Evolutionary conservation across 2,888 invertebrate genomes (phyloP).

Genomic region (Callyntrura sp.): DNA sequence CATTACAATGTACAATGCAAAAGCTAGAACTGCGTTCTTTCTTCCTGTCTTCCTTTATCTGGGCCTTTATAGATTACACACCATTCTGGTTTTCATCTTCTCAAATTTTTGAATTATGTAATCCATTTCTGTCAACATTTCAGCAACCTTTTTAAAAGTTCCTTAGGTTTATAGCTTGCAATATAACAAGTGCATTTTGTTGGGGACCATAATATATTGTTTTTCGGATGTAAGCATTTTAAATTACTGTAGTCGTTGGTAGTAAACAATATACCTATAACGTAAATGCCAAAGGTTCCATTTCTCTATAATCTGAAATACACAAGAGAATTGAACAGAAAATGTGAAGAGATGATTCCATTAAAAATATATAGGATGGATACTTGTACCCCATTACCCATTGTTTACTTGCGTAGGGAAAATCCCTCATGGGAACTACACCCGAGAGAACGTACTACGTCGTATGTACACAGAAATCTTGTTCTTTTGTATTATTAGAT

Average conservation of each 20-base stretch:
- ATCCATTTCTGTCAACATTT: constrained; percentile 46
- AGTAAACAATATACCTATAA: neutral
- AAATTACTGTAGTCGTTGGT: no score
- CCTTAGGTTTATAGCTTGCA: neutral
- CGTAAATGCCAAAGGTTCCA: neutral
- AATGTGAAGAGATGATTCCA: neutral
- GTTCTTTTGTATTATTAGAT: constrained; percentile 25
- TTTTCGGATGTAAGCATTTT: neutral
- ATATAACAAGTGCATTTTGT: neutral
- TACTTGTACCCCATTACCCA: neutral
- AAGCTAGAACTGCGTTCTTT: neutral
- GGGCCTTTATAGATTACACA: neutral
- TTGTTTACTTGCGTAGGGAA: neutral
- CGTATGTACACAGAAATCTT: neutral
- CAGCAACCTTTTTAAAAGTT: neutral
- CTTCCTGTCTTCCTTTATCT: neutral
- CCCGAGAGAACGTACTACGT: neutral
- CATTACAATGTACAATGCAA: neutral
- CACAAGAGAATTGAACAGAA: no score
- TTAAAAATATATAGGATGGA: neutral
- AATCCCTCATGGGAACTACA: neutral
- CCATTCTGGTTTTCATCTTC: constrained; percentile 7
- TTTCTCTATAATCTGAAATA: neutral
- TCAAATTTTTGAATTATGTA: constrained; percentile 7
- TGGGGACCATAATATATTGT: neutral